Conservation (phyloP, 2,888 invertebrate genomes). For the Corbicula japonica region DNA sequence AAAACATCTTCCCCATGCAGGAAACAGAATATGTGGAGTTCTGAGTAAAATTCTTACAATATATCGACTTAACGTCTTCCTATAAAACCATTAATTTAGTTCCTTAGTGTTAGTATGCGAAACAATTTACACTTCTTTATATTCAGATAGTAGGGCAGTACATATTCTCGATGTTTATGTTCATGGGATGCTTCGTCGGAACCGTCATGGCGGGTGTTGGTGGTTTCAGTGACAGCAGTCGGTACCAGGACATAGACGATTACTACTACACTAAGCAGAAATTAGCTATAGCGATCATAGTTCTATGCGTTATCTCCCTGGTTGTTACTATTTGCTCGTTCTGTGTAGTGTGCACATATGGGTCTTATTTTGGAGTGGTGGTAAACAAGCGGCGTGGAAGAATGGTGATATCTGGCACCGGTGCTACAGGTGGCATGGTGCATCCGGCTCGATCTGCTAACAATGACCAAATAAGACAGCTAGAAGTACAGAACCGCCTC, state of each 20-base stretch:
- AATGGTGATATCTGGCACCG: not conserved
- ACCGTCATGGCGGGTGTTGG: constrained; percentile 12
- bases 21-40: too few species aligned
- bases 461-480: constrained; percentile 1
- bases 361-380: constrained; percentile 21
- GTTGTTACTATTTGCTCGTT: not conserved
- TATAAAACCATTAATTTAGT: too few species aligned
- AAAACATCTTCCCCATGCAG: too few species aligned
- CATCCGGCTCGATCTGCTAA: not conserved
- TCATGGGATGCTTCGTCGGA: constrained; percentile 33
- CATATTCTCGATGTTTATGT: constrained; percentile 12
- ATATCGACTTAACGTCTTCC: too few species aligned
- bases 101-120: too few species aligned
- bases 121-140: not conserved
- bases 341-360: constrained; percentile 22
- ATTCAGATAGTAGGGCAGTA: constrained; percentile 31
- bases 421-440: not conserved
- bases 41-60: too few species aligned
- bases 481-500: constrained; percentile 19
- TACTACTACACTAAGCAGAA: constrained; percentile 1
- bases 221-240: not conserved
- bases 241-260: not conserved
- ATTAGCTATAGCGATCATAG: constrained; percentile 17
- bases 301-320: constrained; percentile 11
- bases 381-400: not conserved